A percentile compares a stretch with the other conserved stretches of the same genome.
phyloP scores from a whole-genome alignment of 1,140 invertebrate genomes.

The Neotoxoptera formosana region DNA sequence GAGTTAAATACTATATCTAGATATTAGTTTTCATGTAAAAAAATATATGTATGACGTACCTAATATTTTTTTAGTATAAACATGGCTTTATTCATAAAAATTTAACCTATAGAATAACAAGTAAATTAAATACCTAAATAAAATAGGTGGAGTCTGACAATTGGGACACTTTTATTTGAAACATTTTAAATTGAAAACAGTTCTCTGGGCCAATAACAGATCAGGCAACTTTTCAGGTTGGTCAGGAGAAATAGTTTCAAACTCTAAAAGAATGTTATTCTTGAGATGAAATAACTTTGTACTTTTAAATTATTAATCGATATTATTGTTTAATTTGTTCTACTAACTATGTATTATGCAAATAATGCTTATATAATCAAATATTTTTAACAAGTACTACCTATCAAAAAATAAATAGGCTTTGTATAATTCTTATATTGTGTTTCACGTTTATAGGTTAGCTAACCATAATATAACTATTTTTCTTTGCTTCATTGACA shows the following conservation, averaged over 20 bases:
- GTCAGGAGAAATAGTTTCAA: background rate
- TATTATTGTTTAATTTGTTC: background rate
- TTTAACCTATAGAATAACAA: background rate
- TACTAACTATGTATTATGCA: background rate
- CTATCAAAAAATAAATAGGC: background rate
- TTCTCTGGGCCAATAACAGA: background rate
- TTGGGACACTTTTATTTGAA: background rate
- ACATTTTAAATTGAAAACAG: background rate
- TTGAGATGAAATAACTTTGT: background rate
- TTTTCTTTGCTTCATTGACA: slow-evolving; percentile 35
- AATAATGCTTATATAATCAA: background rate
- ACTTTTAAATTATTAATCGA: background rate
- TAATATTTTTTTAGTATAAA: background rate
- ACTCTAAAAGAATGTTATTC: background rate
- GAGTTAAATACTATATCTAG: too few species aligned
- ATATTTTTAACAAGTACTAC: background rate
- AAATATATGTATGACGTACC: too few species aligned
- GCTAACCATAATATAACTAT: background rate
- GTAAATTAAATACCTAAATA: background rate
- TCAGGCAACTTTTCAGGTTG: background rate
- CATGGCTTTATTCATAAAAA: background rate
- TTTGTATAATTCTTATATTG: background rate
- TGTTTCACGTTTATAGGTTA: slow-evolving; percentile 21
- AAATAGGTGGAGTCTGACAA: background rate
- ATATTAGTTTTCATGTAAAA: too few species aligned